Evolutionary conservation across 2,797 vertebrate species (phyloP).

Genomic region (Sitta carolinensis): DNA sequence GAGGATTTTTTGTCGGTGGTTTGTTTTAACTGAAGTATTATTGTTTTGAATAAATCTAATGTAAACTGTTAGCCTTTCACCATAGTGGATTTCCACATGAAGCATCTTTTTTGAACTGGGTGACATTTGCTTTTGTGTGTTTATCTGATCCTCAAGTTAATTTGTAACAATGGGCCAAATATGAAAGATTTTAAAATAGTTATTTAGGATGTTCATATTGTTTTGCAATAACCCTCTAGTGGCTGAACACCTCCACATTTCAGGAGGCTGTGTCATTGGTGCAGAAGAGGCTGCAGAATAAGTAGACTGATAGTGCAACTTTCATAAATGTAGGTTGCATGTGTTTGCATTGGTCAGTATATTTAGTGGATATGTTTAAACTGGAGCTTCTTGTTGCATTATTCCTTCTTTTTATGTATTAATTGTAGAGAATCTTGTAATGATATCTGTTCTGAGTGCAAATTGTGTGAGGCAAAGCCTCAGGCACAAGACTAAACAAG

Average conservation of each 20-base stretch:
- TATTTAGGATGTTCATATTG: neutral
- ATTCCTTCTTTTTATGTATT: neutral
- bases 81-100: neutral
- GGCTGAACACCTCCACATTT: neutral
- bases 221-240: neutral
- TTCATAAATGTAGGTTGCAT: neutral
- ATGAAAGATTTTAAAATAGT: neutral
- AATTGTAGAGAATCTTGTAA: neutral
- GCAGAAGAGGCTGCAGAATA: neutral
- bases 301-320: neutral
- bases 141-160: neutral
- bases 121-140: neutral
- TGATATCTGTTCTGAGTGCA: neutral
- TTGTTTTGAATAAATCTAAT: neutral
- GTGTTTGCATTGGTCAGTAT: neutral
- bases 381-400: neutral
- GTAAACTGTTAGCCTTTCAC: neutral
- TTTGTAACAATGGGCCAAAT: neutral
- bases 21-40: neutral
- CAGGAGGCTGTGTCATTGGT: neutral
- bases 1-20: neutral
- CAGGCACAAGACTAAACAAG: neutral
- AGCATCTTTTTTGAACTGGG: neutral
- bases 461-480: neutral
- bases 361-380: neutral